These are phyloP conservation scores for Ginglymostoma cirratum DNA, from an alignment of 2,113 vertebrate species.

Conservation along the genomic window DNA sequence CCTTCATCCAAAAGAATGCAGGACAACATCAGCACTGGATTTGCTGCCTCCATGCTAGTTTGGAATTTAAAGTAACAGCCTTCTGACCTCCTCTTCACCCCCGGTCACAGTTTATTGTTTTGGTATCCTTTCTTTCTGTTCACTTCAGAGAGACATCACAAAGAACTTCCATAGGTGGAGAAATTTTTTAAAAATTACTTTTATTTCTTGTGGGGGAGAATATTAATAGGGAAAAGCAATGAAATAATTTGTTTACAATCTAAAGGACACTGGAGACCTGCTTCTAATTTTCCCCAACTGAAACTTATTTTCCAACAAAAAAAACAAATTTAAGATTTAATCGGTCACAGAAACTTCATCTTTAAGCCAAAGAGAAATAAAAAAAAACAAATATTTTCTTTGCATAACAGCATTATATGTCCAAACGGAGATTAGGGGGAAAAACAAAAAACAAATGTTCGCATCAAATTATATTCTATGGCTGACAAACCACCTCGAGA, in stretches of 20 bases:
- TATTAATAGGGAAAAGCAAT: neutral
- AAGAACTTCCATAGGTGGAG: neutral
- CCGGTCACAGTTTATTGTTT: neutral
- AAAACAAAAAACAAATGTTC: neutral
- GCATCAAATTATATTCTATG: conserved; percentile 31
- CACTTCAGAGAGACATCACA: neutral
- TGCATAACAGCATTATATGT: neutral
- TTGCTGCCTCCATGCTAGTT: neutral
- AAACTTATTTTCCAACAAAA: neutral
- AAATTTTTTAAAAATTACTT: neutral
- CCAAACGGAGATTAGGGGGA: conserved; percentile 1
- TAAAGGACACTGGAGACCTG: neutral
- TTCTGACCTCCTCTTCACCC: neutral
- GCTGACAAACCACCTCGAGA: neutral
- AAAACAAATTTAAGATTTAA: neutral
- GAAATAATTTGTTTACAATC: neutral
- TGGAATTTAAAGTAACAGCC: neutral
- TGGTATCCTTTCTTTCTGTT: neutral
- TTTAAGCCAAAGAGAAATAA: neutral
- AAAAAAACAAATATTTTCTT: conserved; percentile 17
- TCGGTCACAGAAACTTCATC: neutral
- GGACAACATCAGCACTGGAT: neutral
- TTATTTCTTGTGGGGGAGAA: neutral
- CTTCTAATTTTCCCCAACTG: neutral
- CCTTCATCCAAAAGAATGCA: neutral